Base-by-base conservation (phyloP, 2,888 invertebrate species). In the Drosophila cracens region DNA sequence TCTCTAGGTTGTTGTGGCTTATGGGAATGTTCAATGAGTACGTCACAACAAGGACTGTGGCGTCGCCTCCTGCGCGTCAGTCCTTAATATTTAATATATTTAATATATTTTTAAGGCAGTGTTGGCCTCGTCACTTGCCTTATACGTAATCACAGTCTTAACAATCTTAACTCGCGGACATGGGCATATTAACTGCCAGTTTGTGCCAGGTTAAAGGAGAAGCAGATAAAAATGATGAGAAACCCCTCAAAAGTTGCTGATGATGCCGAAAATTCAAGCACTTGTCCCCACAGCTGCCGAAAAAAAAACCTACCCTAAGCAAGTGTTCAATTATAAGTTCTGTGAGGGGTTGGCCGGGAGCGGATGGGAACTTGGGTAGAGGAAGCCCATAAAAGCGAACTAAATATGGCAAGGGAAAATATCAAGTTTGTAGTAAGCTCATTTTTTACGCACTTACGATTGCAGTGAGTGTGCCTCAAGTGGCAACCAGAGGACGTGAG, bases 61-160 rank as follows among this genome's bases (percentile, higher is more conserved):
- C 48, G 34, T 34, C n/a, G 60, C 36, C 58, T 53, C 38, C 61
- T 52, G 61, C 70, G 74, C 65, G 76, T 65, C 74, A 70, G 77
- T 48, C 53, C 70, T 73, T 83, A 71, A 83, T 63, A 67, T 76
- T 83, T 83, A 70, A 86, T 88, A 84, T 80, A 76, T 83, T 33
- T 52, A 0, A 46, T 25, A 21, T 25, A 46, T 25, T 79, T 88
- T 88, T 86, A 86, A 85, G 80, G 71, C 83, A 67, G 59, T 65
- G 54, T 64, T 70, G 66, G 36, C 62, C 66, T 58, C 52, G 40
- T 64, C 68, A 53, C 52, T 53, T 68, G 65, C 63, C 80, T 58
- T 74, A 76, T 64, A 6, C 77, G 77, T 79, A 84, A 77, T 79
- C 82, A 75, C 60, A 27, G 66, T 27, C 59, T 79, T 76, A 80